Base-by-base conservation (phyloP, 2,888 invertebrate species). In the Pediacus dermestoides region DNA sequence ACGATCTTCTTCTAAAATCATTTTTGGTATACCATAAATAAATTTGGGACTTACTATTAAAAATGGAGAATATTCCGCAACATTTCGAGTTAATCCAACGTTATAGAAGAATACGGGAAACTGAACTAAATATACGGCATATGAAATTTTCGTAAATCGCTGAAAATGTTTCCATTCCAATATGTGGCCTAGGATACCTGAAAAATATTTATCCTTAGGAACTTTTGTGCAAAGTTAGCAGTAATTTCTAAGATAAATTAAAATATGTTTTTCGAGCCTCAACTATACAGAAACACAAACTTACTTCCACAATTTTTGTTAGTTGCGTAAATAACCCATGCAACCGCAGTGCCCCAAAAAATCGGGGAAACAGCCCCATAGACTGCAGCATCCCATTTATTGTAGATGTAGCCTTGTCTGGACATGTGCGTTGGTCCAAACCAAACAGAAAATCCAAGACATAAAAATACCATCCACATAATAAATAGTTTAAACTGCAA, bases 101-200 rank as follows among this genome's bases (percentile, higher is more conserved):
- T 77, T 77, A 64, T 77, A 80, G 66, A 80, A 80, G 64, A 76
- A 79, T 41, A 80, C 72, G 0, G 79, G 79, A 62, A 80, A 80
- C 63, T 80, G 80, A 3, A 76, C 74, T 13, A 80, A 66, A 60
- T 80, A 80, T 3, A 80, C 71, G 27, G 74, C 71, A 60, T 79
- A 80, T 2, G 78, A 72, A 21, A 80, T 74, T 60, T 77, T 77
- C 34, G 76, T 76, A 61, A 77, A 75, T 55, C 76, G 70, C 55
- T 72, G 71, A 58, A 78, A 79, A 37, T 73, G 68, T 44, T 67
- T 64, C 60, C 74, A 77, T 14, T 73, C 73, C 8, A 80, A 58
- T 46, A 79, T 66, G 23, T 65, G 52, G 2, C 74, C 72, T 42
- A 77, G 71, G 44, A 62, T 63, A 34, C 72, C 75, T 70, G 39